These are phyloP conservation scores for Leptinotarsa texana DNA, from an alignment of 1,140 invertebrate species.

Conservation along the genomic window DNA sequence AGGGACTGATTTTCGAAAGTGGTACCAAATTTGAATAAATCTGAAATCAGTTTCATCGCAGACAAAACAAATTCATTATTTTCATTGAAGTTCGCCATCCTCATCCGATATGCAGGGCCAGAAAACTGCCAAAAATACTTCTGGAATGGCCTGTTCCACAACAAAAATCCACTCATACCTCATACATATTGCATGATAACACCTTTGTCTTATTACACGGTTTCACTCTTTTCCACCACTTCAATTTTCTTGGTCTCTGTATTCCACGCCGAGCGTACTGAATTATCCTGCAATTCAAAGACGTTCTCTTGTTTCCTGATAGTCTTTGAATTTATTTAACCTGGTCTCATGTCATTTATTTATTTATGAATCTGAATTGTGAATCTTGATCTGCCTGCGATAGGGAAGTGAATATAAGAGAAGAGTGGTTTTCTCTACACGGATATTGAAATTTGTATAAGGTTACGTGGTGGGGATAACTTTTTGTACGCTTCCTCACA, in stretches of 20 bases:
- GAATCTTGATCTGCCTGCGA: conserved; percentile 1
- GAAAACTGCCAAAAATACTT: background rate
- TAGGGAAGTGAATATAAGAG: background rate
- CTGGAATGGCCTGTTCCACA: background rate
- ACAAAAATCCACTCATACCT: conserved; percentile 6
- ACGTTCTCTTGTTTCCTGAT: conserved; percentile 8
- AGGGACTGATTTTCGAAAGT: too few species aligned
- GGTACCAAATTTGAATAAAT: too few species aligned
- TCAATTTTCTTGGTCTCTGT: conserved; percentile 2
- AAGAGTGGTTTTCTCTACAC: background rate
- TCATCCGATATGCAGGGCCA: background rate
- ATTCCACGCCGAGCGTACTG: background rate
- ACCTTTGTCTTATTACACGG: conserved; percentile 3
- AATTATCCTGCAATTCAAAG: conserved; percentile 8
- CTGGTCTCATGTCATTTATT: background rate
- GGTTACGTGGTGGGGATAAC: background rate
- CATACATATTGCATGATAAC: conserved; percentile 6
- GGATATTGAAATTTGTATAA: background rate
- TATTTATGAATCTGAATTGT: conserved; percentile 6
- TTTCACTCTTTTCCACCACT: conserved; percentile 7
- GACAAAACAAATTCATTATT: background rate
- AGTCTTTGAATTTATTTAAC: conserved; percentile 4
- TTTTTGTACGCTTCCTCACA: too few species aligned
- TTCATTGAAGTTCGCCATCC: background rate
- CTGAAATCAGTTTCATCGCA: background rate